Evolutionary conservation across 2,113 vertebrate genomes (phyloP), one percentile per base, ranked within the genome.

Genomic region (Scomber colias): DNA sequence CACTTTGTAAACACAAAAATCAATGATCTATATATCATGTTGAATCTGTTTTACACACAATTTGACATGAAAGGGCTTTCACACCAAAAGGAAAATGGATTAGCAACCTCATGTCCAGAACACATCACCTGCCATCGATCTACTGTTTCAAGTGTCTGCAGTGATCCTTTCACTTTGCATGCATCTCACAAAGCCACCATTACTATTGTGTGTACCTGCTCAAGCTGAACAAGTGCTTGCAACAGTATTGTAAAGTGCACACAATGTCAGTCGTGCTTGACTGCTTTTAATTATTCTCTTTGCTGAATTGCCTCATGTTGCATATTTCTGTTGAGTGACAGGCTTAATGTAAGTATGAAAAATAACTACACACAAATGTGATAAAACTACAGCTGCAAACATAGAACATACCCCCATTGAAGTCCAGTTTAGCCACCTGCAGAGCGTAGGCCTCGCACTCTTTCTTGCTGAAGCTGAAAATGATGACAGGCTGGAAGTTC

Each of bases 381-480:
- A 67, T 14, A 17, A 73, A 60, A 50, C 13, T 14, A 6, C 1
- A n/a, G 17, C 11, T 10, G 48, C 30, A 21, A 61, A 56, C 12
- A 21, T 16, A 19, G n/a, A 50, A 50, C 56, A 11, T 92, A 99
- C 98, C 98, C 92, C 94, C 96, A 81, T 99, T 99, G 65, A 99
- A 99, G 90, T 99, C 97, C 84, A 99, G 94, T 84, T 99, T 99
- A 55, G 98, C 95, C 94, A 98, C 97, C 70, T 99, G 98, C 79
- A 99, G 95, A 9, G 98, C 98, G 14, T 99, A 99, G 3, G 98
- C 97, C 93, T 99, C 98, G 11, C 98, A 99, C 65, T 99, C 98
- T 72, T 99, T 99, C 84, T 99, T 99, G 90, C 98, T 99, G 93
- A 99, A 99, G 90, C 98, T 99, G 90, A 99, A 99, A 85, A 99